Percentiles rank a stretch among this genome's conserved stretches.
Evolutionary conservation across 2,113 vertebrate species (phyloP).

Genomic region (Gnathonemus longibarbis): DNA sequence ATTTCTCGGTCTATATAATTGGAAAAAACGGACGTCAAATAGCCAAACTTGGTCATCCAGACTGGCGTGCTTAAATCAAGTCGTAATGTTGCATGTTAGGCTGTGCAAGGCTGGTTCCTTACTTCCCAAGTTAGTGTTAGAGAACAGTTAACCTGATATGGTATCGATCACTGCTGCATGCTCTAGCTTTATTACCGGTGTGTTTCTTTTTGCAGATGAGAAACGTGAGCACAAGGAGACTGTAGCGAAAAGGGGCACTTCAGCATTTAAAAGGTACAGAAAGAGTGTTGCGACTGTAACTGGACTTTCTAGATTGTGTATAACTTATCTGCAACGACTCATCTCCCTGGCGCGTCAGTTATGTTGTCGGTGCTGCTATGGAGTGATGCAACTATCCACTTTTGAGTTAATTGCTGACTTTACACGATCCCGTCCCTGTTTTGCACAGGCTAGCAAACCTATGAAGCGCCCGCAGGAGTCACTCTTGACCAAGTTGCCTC

Average conservation of each 20-base stretch:
- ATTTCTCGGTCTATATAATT: background rate
- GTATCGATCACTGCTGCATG: background rate
- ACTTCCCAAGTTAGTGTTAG: background rate
- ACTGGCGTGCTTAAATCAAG: background rate
- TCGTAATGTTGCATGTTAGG: background rate
- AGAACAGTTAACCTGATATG: background rate
- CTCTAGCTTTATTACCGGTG: conserved; percentile 8
- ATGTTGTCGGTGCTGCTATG: background rate
- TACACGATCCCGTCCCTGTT: background rate
- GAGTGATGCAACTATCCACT: background rate
- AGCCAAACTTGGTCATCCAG: background rate
- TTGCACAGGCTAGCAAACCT: background rate
- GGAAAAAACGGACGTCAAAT: background rate
- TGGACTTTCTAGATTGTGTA: background rate
- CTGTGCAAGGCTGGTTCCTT: background rate
- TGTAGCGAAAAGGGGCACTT: conserved; percentile 25
- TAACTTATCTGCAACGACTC: background rate
- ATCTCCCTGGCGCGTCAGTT: background rate
- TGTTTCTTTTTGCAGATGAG: conserved; percentile 51
- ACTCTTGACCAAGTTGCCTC: background rate
- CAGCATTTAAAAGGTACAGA: conserved; percentile 45
- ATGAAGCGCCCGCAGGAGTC: background rate
- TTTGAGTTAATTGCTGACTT: background rate
- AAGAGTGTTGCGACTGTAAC: conserved; percentile 16
- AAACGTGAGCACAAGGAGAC: conserved; percentile 33